Conservation (phyloP, 1,140 invertebrate species). For the Sminthurinus signatus region DNA sequence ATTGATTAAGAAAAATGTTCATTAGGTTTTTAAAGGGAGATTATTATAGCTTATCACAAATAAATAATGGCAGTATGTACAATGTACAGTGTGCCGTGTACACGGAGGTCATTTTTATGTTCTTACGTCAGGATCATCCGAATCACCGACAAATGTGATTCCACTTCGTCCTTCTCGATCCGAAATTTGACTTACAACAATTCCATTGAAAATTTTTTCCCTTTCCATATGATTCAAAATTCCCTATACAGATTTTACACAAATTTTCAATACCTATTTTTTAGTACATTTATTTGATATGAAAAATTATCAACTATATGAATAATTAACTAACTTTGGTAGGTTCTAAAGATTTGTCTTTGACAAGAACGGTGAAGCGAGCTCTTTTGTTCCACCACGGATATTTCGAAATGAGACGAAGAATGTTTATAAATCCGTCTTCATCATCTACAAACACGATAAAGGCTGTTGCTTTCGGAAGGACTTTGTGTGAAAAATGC, state of each 20-base stretch:
- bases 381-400: constrained; percentile 38
- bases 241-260: constrained; percentile 26
- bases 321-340: constrained; percentile 23
- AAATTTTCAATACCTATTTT: too few species aligned
- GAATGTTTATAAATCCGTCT: constrained; percentile 31
- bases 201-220: constrained; percentile 32
- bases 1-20: too few species aligned
- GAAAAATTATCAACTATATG: not conserved
- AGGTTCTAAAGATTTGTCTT: constrained; percentile 30
- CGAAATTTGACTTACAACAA: constrained; percentile 33
- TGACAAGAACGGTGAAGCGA: constrained; percentile 27
- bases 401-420: constrained; percentile 18
- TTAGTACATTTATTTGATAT: not conserved
- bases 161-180: not conserved
- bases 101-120: too few species aligned
- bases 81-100: too few species aligned
- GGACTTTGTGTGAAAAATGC: constrained; percentile 28
- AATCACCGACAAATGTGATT: too few species aligned
- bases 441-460: constrained; percentile 37
- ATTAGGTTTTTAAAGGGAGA: too few species aligned
- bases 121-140: too few species aligned
- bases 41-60: too few species aligned
- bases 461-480: constrained; percentile 37
- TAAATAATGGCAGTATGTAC: too few species aligned
- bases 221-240: constrained; percentile 24